Conservation (phyloP, 1,140 invertebrate species). For the Pemphigus obesinymphae region DNA sequence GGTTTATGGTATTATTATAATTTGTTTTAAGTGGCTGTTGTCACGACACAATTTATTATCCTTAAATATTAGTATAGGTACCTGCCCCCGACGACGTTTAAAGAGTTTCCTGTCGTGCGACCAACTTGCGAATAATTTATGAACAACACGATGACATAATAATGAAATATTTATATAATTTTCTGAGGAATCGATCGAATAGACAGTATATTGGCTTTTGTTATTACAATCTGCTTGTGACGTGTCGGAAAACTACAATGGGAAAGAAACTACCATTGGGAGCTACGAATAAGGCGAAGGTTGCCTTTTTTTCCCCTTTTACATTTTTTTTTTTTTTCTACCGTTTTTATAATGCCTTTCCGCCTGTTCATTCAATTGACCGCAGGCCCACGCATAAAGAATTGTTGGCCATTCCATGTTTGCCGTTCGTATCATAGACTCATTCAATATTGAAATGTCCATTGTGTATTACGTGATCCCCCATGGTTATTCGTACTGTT, state of each 20-base stretch:
- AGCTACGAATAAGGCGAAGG: neutral
- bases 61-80: conserved; percentile 6
- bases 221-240: neutral
- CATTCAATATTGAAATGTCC: conserved; percentile 37
- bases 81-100: neutral
- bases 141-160: conserved; percentile 28
- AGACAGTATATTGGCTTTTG: neutral
- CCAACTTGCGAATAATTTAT: conserved; percentile 12
- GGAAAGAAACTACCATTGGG: neutral
- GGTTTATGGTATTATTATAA: neutral
- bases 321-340: neutral
- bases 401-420: conserved; percentile 7
- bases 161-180: conserved; percentile 25
- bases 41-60: conserved; percentile 20
- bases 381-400: neutral
- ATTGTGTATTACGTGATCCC: neutral
- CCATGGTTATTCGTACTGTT: neutral
- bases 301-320: neutral
- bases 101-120: conserved; percentile 30
- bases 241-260: neutral
- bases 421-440: neutral
- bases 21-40: conserved; percentile 21
- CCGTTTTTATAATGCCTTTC: neutral
- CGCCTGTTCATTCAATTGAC: conserved; percentile 4
- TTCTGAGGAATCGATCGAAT: neutral